These are phyloP conservation scores for Rugalucina vietnamica DNA, from an alignment of 2,888 invertebrate species.

Conservation along the genomic window DNA sequence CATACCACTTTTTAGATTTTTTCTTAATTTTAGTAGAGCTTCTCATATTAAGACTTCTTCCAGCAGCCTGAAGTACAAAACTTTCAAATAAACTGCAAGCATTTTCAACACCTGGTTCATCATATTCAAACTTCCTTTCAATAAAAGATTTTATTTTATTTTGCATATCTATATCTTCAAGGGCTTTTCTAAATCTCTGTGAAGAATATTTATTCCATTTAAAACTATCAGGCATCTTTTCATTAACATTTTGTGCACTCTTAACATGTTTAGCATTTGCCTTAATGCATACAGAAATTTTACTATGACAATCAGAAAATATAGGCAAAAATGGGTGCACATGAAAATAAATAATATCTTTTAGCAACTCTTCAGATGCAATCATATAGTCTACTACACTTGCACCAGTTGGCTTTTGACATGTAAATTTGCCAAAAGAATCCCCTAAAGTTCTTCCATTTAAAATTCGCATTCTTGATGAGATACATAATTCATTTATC, in stretches of 20 bases:
- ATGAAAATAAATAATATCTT: constrained; percentile 7
- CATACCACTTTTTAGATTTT: too few species aligned
- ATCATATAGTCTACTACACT: constrained; percentile 1
- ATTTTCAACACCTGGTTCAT: constrained; percentile 1
- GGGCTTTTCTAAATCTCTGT: not conserved
- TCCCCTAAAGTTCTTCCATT: not conserved
- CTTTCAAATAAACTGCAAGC: not conserved
- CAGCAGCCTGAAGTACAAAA: not conserved
- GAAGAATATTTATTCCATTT: constrained; percentile 7
- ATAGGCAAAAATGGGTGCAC: not conserved
- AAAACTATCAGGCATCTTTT: not conserved
- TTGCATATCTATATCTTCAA: not conserved
- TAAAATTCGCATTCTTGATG: constrained; percentile 4
- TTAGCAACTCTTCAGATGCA: constrained; percentile 6
- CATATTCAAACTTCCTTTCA: not conserved
- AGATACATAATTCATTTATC: constrained; percentile 4
- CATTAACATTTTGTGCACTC: not conserved
- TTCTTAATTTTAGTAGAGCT: not conserved
- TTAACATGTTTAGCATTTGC: not conserved
- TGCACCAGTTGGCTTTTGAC: constrained; percentile 5
- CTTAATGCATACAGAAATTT: constrained; percentile 2
- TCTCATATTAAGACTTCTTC: not conserved
- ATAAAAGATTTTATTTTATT: not conserved
- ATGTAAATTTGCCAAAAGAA: constrained; percentile 11
- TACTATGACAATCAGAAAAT: constrained; percentile 2